Percentiles rank a stretch among this genome's conserved stretches.
Evolutionary conservation across 2,797 vertebrate species (phyloP).

Genomic region (Acanthiza pusilla): DNA sequence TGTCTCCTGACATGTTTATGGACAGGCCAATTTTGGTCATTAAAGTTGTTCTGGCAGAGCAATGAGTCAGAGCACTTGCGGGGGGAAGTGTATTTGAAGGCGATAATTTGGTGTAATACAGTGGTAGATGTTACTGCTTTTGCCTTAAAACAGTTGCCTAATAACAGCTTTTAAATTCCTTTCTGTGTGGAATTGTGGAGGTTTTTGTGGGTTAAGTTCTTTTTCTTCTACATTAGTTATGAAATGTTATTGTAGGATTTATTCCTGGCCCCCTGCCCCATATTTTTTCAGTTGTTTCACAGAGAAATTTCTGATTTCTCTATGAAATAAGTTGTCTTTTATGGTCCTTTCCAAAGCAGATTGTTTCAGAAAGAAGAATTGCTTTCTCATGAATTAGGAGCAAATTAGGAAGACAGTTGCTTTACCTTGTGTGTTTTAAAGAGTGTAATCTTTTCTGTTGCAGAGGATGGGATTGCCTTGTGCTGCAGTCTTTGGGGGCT

Average conservation of each 20-base stretch:
- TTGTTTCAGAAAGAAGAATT: neutral
- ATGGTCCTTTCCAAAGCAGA: neutral
- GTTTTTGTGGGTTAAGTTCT: neutral
- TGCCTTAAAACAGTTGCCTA: neutral
- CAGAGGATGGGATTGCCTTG: constrained; percentile 70
- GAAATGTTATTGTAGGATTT: neutral
- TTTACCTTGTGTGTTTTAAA: neutral
- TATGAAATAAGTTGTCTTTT: neutral
- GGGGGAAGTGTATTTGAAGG: neutral
- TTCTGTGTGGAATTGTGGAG: neutral
- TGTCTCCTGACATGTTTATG: neutral
- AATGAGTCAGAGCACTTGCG: neutral
- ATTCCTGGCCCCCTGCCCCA: accelerated
- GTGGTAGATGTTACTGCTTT: neutral
- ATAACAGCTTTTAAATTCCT: neutral
- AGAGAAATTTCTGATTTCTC: neutral
- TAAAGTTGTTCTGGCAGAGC: neutral
- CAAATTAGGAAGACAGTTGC: neutral
- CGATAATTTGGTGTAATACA: neutral
- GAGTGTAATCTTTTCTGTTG: neutral
- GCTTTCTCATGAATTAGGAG: neutral
- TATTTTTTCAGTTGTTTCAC: neutral
- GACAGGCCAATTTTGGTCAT: neutral
- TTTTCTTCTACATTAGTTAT: neutral
- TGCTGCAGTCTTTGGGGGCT: constrained; percentile 62